Percentiles rank a stretch among this genome's conserved stretches.
These are phyloP conservation scores for Oscheius sp. DNA, from an alignment of 2,888 invertebrate genomes.

Conservation along the genomic window DNA sequence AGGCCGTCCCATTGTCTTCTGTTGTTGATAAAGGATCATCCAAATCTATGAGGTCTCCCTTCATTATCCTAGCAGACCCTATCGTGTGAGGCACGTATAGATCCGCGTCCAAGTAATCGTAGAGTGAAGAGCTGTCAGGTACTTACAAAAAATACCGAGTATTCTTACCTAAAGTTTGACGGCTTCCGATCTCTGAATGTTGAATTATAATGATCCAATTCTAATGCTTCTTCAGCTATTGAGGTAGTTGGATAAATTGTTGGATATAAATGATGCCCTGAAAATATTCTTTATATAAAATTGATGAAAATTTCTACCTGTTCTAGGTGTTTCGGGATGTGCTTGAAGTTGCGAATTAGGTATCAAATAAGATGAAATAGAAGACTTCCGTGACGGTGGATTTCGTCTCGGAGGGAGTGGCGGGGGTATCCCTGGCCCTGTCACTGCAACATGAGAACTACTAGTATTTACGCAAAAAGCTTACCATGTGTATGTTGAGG, in stretches of 20 bases:
- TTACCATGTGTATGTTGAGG: conserved; percentile 5
- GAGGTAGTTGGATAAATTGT: conserved; percentile 33
- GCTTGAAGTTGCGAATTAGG: not conserved
- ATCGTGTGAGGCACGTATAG: conserved; percentile 54
- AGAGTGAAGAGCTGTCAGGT: conserved; percentile 14
- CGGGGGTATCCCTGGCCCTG: not conserved
- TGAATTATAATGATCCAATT: not conserved
- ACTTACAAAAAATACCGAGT: not conserved
- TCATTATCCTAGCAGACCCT: conserved; percentile 42
- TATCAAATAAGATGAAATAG: not conserved
- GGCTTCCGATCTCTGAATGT: not conserved
- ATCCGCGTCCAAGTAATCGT: conserved; percentile 40
- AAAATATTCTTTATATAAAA: not conserved
- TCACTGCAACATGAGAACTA: not conserved
- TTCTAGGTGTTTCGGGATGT: conserved; percentile 39
- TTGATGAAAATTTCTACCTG: too few species aligned
- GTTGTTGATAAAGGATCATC: conserved; percentile 33
- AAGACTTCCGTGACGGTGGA: not conserved
- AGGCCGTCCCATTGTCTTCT: conserved; percentile 5
- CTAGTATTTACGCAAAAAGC: not conserved
- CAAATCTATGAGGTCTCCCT: conserved; percentile 66
- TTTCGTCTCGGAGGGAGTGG: conserved; percentile 24
- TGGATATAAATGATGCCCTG: conserved; percentile 5
- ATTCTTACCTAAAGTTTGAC: conserved; percentile 15
- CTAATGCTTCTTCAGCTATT: not conserved